Base-by-base conservation (phyloP, 2,113 vertebrate genomes). In the Garra rufa region DNA sequence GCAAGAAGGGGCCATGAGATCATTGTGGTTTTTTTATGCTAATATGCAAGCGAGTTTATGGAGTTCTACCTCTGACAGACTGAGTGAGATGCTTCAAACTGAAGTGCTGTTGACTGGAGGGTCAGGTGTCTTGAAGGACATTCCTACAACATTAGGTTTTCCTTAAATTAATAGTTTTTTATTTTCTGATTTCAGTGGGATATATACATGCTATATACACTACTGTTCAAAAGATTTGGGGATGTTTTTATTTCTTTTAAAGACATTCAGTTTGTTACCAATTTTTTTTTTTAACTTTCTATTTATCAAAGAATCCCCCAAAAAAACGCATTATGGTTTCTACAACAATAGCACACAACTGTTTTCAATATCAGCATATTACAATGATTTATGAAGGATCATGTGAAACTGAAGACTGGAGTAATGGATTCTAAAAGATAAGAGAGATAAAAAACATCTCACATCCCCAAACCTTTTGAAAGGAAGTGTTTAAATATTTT, bases 11-110 rank as follows among this genome's bases (percentile, higher is more conserved):
- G n/a, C 11, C 15, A 46, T 38, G 82, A 52, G 21, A 48, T 55
- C 30, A 44, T 79, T 34, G 30, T n/a, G 41, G 38, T 11, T 55
- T 28, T 48, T 82, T 30, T 77, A 65, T 77, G 77, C 26, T 77
- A 65, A 78, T 78, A 82, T 87, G 86, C 86, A 87, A 82, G 41
- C 48, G 34, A 59, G 52, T 81, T 76, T 38, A 17, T 63, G 30
- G 70, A 70, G 17, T 70, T 74, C 85, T 86, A 82, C 79, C 83
- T 87, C 83, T 34, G 70, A 43, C n/a, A 73, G 69, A 28, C 14
- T 76, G 67, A 43, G 43, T 55, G 44, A 69, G 34, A 65, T 26
- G 17, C 48, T 69, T 75, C n/a, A 44, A 8, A 24, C 41, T 84
- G 76, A 79, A 79, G 34, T 70, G 19, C 59, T 30, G 59, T 24